Base-by-base conservation (phyloP, 2,113 vertebrate genomes). In the Arothron firmamentum region DNA sequence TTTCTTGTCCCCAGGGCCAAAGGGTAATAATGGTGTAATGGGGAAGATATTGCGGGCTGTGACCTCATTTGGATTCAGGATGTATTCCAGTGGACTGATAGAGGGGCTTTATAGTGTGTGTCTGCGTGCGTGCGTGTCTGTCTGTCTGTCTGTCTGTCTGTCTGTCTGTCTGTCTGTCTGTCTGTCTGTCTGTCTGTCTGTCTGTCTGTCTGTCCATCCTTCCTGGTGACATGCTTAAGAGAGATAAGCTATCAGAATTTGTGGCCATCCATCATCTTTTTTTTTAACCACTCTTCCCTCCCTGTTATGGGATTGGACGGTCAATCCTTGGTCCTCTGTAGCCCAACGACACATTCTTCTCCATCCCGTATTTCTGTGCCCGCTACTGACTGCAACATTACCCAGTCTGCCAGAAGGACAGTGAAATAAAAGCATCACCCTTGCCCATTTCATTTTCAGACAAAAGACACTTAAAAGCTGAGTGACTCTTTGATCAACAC, bases 1-100 rank as follows among this genome's bases (percentile, higher is more conserved):
- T 69, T 49, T 42, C 64, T 77, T 75, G 48, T 70, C 72, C 77
- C 80, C 52, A 51, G 78, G 77, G 82, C 55, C 70, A 79, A 66
- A 83, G 77, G 66, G 77, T 79, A 84, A 82, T 81, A 85, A 86
- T 79, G 80, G 77, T 78, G 70, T 70, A 72, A 84, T 79, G 76
- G 65, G 59, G 63, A 80, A 75, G 79, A 88, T 78, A 80, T 81
- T 73, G 73, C 70, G 70, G 70, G 62, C 80, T 75, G 63, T 82
- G 84, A 85, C 86, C 86, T 85, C 72, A 80, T 85, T 88, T 76
- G 46, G 62, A 83, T 78, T 79, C 77, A 78, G 68, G 65, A 65
- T 82, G 70, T 80, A 75, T 82, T 75, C 75, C 73, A 57, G 53
- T 65, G 60, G 71, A 72, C 62, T 73, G 55, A 60, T 23, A 45